Base-by-base conservation (phyloP, 2,888 invertebrate genomes). In the Noctua janthe region DNA sequence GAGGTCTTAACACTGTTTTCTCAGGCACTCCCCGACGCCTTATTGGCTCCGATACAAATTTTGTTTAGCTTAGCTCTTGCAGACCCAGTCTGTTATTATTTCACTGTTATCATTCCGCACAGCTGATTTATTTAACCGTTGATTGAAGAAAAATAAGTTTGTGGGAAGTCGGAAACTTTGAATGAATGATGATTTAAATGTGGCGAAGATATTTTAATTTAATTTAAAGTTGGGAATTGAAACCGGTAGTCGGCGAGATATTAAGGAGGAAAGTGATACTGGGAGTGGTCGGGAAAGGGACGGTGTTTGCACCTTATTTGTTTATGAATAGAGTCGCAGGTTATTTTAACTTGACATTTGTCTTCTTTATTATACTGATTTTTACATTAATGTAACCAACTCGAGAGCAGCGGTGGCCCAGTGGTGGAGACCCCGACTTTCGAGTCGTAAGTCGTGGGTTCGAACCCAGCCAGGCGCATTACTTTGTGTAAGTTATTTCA, bases 1-100 rank as follows among this genome's bases (percentile, higher is more conserved):
- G 74, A 81, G 91, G 91, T 93, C 93, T 93, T 90, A 91, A 89
- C 91, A 87, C 88, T 94, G 94, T 95, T 95, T 91, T 92, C 92
- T 91, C 95, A 95, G 95, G 87, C 92, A 91, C 90, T 89, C 88
- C 66, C 83, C 82, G 76, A 71, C 89, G 89, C 81, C 90, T 92
- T 92, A 92, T 90, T 90, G 91, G 89, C 84, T 88, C 81, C 84
- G 88, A 92, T 92, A 93, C 91, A 92, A 93, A 94, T 92, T 91
- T 90, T 91, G 93, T 92, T 94, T 89, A 85, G 90, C 91, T 91
- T 88, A 87, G 88, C 87, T 78, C 74, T 73, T 71, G 78, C 79
- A 71, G 83, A 83, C 85, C 88, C 76, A 47, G 54, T 54, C 84
- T 69, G 69, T 69, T 69, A 69, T 69, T n/a, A 69, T 47, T 39